Conservation (phyloP, 2,113 vertebrate genomes). For the Atractosteus spatula region DNA sequence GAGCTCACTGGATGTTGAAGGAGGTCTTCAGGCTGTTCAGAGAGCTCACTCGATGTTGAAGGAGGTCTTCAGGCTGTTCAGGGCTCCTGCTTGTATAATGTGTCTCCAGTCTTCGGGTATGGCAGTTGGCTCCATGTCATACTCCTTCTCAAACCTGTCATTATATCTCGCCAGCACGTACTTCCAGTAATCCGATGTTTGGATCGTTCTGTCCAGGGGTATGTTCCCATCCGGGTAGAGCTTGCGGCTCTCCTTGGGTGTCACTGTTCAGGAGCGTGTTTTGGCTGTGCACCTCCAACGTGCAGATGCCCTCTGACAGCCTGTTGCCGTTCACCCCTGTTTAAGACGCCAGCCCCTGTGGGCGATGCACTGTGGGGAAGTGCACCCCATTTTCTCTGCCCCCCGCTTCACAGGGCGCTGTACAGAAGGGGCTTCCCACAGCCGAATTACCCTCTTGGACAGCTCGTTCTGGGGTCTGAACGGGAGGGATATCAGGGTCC, state of each 20-base stretch:
- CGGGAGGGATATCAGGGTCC: slow-evolving; percentile 18
- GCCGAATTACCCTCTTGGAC: slow-evolving; percentile 51
- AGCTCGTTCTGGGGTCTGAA: slow-evolving; percentile 49
- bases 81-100: slow-evolving; percentile 33
- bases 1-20: too few species aligned
- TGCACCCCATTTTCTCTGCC: slow-evolving; percentile 43
- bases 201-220: slow-evolving; percentile 44
- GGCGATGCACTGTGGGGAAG: slow-evolving; percentile 44
- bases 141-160: slow-evolving; percentile 25
- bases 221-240: slow-evolving; percentile 59
- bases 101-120: slow-evolving; percentile 41
- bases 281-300: neutral
- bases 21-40: too few species aligned
- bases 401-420: slow-evolving; percentile 61
- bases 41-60: slow-evolving; percentile 35
- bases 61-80: slow-evolving; percentile 40
- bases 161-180: slow-evolving; percentile 52
- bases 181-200: slow-evolving; percentile 65
- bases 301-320: slow-evolving; percentile 22
- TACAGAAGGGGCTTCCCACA: slow-evolving; percentile 66
- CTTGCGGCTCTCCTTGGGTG: fast-evolving
- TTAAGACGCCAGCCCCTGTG: slow-evolving; percentile 7
- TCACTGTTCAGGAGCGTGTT: fast-evolving
- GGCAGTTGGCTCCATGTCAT: slow-evolving; percentile 27
- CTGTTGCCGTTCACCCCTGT: fast-evolving